Conservation (phyloP, 2,113 vertebrate genomes). For the Microcebus lehilahytsara region DNA sequence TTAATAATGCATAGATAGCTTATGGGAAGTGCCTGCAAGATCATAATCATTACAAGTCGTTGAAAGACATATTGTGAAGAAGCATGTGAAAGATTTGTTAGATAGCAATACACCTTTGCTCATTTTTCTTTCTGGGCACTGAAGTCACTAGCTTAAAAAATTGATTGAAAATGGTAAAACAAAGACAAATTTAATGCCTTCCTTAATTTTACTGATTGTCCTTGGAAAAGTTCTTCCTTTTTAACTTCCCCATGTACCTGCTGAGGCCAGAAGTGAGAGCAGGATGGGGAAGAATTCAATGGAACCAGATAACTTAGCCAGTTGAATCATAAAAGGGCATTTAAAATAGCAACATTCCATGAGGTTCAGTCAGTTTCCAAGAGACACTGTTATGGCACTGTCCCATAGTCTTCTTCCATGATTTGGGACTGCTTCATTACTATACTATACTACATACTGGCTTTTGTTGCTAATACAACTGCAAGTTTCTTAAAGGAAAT, state of each 20-base stretch:
- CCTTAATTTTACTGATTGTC: background rate
- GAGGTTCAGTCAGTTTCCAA: background rate
- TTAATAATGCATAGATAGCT: conserved; percentile 49
- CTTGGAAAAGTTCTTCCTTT: background rate
- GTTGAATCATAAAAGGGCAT: background rate
- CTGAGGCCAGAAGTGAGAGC: background rate
- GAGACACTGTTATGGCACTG: background rate
- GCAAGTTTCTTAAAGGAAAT: background rate
- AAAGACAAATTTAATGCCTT: conserved; percentile 1
- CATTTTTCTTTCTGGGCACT: background rate
- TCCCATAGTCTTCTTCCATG: background rate
- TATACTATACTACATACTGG: background rate
- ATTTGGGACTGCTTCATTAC: background rate
- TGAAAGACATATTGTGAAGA: conserved; percentile 51
- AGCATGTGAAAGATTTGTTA: conserved; percentile 33
- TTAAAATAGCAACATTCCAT: background rate
- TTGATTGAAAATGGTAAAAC: conserved; percentile 13
- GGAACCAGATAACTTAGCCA: background rate
- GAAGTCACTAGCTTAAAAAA: conserved; percentile 43
- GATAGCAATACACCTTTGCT: conserved; percentile 29
- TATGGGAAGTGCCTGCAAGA: conserved; percentile 58
- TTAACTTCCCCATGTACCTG: background rate
- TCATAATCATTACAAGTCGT: conserved; percentile 53
- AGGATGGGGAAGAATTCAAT: background rate
- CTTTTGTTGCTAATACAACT: background rate